Conservation (phyloP, 64 coral and sea anemone genomes). For the Stichodactyla helianthus region DNA sequence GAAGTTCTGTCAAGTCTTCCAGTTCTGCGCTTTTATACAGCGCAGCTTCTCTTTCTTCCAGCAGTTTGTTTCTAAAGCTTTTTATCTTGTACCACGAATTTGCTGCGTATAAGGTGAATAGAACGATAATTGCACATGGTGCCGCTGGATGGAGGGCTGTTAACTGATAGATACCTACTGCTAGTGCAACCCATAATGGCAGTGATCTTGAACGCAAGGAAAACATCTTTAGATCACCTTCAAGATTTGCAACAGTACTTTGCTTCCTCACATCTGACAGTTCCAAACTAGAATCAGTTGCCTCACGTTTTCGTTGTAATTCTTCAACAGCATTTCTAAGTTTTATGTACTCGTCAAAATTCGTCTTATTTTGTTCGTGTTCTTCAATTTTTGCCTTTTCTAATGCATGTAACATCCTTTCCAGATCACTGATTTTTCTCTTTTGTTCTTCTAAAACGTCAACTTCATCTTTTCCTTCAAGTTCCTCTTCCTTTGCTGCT, state of each 20-base stretch:
- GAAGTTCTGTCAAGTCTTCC: conserved; percentile 66
- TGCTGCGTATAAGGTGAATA: conserved; percentile 30
- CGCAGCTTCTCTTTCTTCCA: conserved; percentile 66
- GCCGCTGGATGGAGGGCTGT: conserved; percentile 33
- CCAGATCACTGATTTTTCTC: conserved; percentile 35
- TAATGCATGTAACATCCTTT: conserved; percentile 45
- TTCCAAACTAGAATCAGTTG: conserved; percentile 46
- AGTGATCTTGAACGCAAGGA: not conserved
- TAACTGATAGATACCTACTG: conserved; percentile 46
- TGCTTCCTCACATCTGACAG: conserved; percentile 41
- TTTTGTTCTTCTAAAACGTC: conserved; percentile 48
- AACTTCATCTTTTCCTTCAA: conserved; percentile 47
- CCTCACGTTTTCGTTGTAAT: conserved; percentile 37
- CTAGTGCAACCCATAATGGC: conserved; percentile 59
- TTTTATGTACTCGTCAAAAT: conserved; percentile 71
- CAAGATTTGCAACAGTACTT: not conserved
- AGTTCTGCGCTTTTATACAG: conserved; percentile 77
- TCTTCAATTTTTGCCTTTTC: conserved; percentile 78
- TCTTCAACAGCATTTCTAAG: conserved; percentile 73
- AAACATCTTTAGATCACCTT: not conserved
- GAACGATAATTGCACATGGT: conserved; percentile 24
- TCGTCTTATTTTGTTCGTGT: conserved; percentile 57
- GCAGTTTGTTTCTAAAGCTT: conserved; percentile 50
- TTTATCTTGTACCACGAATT: conserved; percentile 64
- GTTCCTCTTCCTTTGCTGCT: conserved; percentile 26